These are phyloP conservation scores for Galeruca laticollis DNA, from an alignment of 2,888 invertebrate species.

Conservation along the genomic window DNA sequence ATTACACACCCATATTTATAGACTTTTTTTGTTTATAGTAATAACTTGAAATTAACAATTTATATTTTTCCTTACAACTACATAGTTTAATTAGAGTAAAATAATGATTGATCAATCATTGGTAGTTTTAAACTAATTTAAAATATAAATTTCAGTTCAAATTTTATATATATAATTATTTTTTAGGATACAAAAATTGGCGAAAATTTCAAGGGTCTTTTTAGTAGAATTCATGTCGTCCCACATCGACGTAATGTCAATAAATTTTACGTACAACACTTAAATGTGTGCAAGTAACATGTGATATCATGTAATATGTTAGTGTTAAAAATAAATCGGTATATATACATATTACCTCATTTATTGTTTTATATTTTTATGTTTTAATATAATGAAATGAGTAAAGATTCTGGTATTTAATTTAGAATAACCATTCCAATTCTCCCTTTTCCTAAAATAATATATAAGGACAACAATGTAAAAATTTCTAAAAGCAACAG, in stretches of 20 bases:
- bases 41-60: too few relatives aligned
- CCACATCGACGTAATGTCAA: conserved; percentile 67
- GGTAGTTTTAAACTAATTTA: not conserved
- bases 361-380: conserved; percentile 64
- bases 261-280: conserved; percentile 67
- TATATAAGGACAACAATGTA: too few relatives aligned
- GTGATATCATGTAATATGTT: conserved; percentile 69
- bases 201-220: conserved; percentile 40
- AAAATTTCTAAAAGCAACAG: too few relatives aligned
- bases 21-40: too few relatives aligned
- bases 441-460: not conserved
- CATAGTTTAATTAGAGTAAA: not conserved
- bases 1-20: too few relatives aligned
- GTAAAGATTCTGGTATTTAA: conserved; percentile 36
- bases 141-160: not conserved
- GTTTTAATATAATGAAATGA: conserved; percentile 61
- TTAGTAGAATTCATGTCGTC: conserved; percentile 63
- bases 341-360: conserved; percentile 66
- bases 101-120: not conserved
- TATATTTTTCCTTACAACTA: too few relatives aligned
- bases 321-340: conserved; percentile 68
- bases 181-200: not conserved
- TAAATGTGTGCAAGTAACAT: conserved; percentile 68
- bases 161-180: too few relatives aligned
- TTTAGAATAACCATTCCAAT: conserved; percentile 15